phyloP scores from a whole-genome alignment of 2,113 vertebrate genomes.

The Camelus dromedarius region DNA sequence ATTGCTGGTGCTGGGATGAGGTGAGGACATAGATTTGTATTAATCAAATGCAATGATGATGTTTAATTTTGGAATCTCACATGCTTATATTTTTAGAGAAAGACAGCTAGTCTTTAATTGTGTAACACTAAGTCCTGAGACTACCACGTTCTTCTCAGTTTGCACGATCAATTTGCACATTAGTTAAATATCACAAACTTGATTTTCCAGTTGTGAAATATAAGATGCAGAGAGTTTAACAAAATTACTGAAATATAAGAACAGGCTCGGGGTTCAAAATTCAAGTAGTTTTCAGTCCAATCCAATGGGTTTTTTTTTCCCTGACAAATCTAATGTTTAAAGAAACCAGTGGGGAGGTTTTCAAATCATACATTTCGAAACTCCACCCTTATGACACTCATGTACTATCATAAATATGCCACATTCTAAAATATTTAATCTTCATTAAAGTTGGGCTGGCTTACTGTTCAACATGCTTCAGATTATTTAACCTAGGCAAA shows the following conservation, averaged over 20 bases:
- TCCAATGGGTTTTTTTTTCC: background rate
- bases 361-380: background rate
- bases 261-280: background rate
- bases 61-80: background rate
- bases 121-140: background rate
- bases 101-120: background rate
- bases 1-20: background rate
- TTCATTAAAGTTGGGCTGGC: background rate
- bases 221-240: background rate
- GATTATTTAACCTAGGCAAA: background rate
- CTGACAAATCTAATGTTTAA: background rate
- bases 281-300: background rate
- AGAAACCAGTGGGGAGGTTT: background rate
- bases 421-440: background rate
- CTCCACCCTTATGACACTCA: background rate
- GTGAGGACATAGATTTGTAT: background rate
- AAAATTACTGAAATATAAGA: background rate
- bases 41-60: background rate
- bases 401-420: background rate
- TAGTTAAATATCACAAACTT: conserved; percentile 8
- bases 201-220: background rate
- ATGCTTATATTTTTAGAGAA: background rate
- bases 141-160: background rate
- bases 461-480: background rate
- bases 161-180: background rate